Base-by-base conservation (phyloP, 2,797 vertebrate species). In the Semaprochilodus insignis region DNA sequence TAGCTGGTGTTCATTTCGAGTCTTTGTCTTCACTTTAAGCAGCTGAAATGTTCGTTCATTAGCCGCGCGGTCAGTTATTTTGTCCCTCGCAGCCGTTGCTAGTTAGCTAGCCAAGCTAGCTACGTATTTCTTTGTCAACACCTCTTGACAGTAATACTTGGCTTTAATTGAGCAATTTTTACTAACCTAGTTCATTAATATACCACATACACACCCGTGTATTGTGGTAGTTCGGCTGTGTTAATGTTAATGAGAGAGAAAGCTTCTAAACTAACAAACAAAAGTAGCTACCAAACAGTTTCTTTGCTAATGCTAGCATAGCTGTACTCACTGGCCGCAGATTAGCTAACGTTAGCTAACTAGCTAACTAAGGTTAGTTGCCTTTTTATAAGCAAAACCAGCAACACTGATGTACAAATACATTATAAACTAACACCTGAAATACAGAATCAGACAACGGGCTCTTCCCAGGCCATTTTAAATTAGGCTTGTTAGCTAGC, bases 321-420 rank as follows among this genome's bases (percentile, higher is more conserved):
- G 8, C 40, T 6, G 31, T 31, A 31, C 31, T 40, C 86, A 72
- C 87, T 4, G 15, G 19, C 51, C 11, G n/a, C 27, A n/a, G 31
- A 40, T 25, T 25, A 91, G 85, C 51, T 89, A 90, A 54, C 27
- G 4, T 87, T 62, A 87, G 86, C 83, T 3, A 86, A 84, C 70
- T 25, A 15, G 60, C 25, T 31, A 23, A 21, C 54, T 57, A 52
- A 16, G 6, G 52, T 15, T 54, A n/a, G 16, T 0, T 8, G 19
- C n/a, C 55, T 17, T 8, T n/a, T 65, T 65, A 17, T 34, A 16
- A 65, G 27, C 1, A 21, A 5, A 36, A 36, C 0, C 16, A 36
- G 31, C 6, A 36, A 66, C 16, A 21, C 1, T 17, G 15, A 34
- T n/a, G 3, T 11, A 48, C 44, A 62, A 25, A 62, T 62, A 13